Conservation (phyloP, 1,140 invertebrate species). For the Acromyrmex echinatior region DNA sequence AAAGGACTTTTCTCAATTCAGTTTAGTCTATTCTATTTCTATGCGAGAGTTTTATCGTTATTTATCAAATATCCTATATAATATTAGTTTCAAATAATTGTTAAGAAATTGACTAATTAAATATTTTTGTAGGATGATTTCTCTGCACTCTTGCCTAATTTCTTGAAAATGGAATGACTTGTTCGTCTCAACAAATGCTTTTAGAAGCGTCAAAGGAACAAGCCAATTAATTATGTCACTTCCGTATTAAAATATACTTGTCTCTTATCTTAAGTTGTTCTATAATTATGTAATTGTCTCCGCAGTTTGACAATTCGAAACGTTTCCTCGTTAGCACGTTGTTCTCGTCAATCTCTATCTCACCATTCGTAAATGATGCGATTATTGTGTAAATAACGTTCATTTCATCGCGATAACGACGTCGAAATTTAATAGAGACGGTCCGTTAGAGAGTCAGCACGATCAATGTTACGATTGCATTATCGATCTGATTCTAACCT, state of each 20-base stretch:
- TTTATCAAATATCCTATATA: too few species aligned
- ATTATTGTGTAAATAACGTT: constrained; percentile 63
- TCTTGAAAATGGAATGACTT: background rate
- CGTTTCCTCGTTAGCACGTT: constrained; percentile 46
- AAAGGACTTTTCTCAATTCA: too few species aligned
- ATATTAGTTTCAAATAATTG: background rate
- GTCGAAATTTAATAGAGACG: constrained; percentile 59
- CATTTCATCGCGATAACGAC: constrained; percentile 55
- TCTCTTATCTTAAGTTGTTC: background rate
- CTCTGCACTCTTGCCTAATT: background rate
- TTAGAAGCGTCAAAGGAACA: background rate
- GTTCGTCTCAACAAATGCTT: background rate
- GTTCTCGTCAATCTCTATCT: constrained; percentile 49
- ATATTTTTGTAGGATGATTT: background rate
- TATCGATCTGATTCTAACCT: background rate
- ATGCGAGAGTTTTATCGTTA: too few species aligned
- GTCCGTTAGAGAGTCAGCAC: constrained; percentile 42
- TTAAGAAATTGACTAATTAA: background rate
- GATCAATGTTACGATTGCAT: constrained; percentile 52
- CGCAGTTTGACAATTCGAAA: constrained; percentile 53
- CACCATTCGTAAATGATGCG: constrained; percentile 58
- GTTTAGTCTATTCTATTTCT: too few species aligned
- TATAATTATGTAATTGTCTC: constrained; percentile 37
- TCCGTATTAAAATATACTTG: constrained; percentile 19
- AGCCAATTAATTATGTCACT: background rate